Conservation (phyloP, 2,888 invertebrate genomes). For the Pimpla rufipes region DNA sequence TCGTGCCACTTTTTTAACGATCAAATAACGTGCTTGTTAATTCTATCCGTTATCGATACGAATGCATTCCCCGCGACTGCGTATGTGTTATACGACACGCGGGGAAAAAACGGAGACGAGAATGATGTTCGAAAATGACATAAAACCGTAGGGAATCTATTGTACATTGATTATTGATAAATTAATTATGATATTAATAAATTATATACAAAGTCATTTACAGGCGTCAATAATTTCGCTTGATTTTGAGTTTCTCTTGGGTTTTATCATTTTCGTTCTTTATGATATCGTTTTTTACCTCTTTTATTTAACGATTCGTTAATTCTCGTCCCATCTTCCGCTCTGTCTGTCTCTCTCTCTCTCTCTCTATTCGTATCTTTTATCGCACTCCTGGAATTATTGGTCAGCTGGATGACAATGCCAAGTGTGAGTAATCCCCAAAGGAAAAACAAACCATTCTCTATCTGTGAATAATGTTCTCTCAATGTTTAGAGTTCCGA, state of each 20-base stretch:
- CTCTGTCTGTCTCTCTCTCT: conserved; percentile 56
- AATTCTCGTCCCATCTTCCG: conserved; percentile 49
- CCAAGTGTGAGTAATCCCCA: conserved; percentile 84
- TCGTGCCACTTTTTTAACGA: conserved; percentile 76
- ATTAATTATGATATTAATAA: conserved; percentile 84
- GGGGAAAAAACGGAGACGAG: conserved; percentile 65
- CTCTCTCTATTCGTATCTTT: conserved; percentile 79
- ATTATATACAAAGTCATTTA: conserved; percentile 84
- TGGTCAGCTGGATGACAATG: conserved; percentile 84
- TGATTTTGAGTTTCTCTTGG: conserved; percentile 53
- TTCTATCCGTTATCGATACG: conserved; percentile 73
- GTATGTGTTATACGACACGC: conserved; percentile 48
- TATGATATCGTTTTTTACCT: conserved; percentile 30
- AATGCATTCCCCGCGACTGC: conserved; percentile 65
- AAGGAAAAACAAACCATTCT: conserved; percentile 68
- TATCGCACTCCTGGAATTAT: conserved; percentile 85
- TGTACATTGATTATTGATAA: conserved; percentile 85
- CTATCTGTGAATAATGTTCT: conserved; percentile 62
- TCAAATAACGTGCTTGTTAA: conserved; percentile 79
- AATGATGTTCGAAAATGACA: conserved; percentile 72
- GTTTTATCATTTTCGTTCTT: conserved; percentile 45
- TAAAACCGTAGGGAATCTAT: conserved; percentile 83
- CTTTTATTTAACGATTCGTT: conserved; percentile 50
- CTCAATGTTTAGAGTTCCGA: conserved; percentile 61
- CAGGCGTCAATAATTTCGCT: conserved; percentile 77